Conservation (phyloP, 2,797 vertebrate genomes). For the Garrulus glandarius region DNA sequence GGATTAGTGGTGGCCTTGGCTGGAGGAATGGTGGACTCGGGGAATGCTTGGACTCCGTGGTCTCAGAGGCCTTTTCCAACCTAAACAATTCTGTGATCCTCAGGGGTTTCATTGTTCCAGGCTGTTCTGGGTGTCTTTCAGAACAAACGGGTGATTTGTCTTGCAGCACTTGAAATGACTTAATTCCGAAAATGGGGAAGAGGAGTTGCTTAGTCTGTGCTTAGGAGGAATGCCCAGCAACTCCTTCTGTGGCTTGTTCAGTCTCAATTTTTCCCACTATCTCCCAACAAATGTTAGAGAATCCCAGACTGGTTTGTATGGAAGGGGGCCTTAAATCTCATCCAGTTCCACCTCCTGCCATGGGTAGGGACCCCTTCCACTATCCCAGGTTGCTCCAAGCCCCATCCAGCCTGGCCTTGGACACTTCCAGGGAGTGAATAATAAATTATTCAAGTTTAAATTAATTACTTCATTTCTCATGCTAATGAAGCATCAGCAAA, state of each 20-base stretch:
- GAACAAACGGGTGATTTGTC: background rate
- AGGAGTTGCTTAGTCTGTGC: background rate
- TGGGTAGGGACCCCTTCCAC: background rate
- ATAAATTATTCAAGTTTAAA: background rate
- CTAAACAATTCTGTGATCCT: background rate
- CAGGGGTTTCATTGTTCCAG: background rate
- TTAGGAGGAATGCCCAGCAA: background rate
- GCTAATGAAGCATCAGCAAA: background rate
- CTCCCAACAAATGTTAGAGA: background rate
- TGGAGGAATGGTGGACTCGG: background rate
- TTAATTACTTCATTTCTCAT: background rate
- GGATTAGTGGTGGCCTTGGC: background rate
- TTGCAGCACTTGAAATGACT: background rate
- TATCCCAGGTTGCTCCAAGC: background rate
- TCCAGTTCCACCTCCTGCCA: background rate
- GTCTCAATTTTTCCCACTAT: background rate
- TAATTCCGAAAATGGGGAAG: background rate
- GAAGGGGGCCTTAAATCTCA: background rate
- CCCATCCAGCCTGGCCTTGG: fast-evolving
- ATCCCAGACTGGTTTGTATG: background rate
- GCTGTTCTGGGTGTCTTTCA: background rate
- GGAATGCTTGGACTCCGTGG: background rate
- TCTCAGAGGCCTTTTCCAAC: background rate
- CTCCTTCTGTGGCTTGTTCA: background rate
- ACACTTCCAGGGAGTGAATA: background rate